Evolutionary conservation across 1,140 invertebrate genomes (phyloP).

Genomic region (Sinonovacula constricta): DNA sequence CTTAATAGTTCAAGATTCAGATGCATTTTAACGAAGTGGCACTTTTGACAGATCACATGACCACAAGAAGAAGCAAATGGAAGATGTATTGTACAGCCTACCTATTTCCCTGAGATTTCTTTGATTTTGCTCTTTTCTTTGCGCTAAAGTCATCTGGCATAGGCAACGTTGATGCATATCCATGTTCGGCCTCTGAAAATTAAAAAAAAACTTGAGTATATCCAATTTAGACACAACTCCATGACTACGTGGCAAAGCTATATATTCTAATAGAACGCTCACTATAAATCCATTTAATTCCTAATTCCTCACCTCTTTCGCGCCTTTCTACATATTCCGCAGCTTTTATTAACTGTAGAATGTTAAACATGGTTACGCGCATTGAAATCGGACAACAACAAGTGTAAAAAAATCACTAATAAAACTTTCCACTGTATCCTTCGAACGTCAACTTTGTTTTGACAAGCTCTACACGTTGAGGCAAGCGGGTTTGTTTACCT

Average conservation of each 20-base stretch:
- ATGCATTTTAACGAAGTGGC: too few relatives aligned
- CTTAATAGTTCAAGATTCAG: too few relatives aligned
- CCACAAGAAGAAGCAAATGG: too few relatives aligned
- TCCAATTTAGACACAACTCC: constrained; percentile 39
- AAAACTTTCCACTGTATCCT: constrained; percentile 84
- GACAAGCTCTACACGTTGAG: constrained; percentile 60
- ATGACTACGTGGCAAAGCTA: constrained; percentile 59
- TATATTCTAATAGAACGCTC: constrained; percentile 37
- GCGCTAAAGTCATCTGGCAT: constrained; percentile 83
- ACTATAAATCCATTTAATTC: constrained; percentile 62
- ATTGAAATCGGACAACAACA: constrained; percentile 18
- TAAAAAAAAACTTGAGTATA: constrained; percentile 57
- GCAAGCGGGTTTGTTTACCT: constrained; percentile 64
- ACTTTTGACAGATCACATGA: background rate
- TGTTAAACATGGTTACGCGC: constrained; percentile 83
- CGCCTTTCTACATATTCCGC: constrained; percentile 87
- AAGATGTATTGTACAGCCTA: too few relatives aligned
- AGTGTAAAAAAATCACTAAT: constrained; percentile 28
- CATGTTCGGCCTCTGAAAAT: constrained; percentile 91
- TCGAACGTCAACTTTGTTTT: constrained; percentile 60
- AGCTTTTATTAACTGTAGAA: constrained; percentile 90
- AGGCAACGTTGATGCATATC: constrained; percentile 90
- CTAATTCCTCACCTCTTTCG: constrained; percentile 81
- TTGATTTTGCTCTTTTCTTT: constrained; percentile 85
- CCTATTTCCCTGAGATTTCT: constrained; percentile 94